Percentiles rank a stretch among this genome's conserved stretches.
Conservation (phyloP, 2,113 vertebrate species). For the Esox niger region DNA sequence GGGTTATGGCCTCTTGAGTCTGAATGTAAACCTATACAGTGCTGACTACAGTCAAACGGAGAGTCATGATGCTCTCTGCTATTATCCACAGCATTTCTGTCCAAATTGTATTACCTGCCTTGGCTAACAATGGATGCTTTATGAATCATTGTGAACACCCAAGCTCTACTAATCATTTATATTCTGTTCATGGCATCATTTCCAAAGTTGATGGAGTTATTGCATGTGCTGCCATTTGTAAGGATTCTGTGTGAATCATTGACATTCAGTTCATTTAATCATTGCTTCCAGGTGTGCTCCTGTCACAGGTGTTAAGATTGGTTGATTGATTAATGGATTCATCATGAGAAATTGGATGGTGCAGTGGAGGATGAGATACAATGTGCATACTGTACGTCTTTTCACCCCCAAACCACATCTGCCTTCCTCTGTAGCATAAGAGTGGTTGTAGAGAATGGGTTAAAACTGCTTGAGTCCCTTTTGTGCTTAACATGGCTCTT, state of each 20-base stretch:
- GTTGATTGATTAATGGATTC: not conserved
- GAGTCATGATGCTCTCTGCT: not conserved
- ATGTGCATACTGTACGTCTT: not conserved
- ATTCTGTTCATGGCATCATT: too few species aligned
- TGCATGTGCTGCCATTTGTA: too few species aligned
- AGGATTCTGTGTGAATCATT: too few species aligned
- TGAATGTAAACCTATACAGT: too few species aligned
- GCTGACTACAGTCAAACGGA: not conserved
- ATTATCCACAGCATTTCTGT: not conserved
- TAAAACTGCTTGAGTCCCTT: conserved; percentile 7
- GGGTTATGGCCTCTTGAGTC: too few species aligned
- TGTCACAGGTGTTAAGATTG: not conserved
- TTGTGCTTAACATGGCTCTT: conserved; percentile 19
- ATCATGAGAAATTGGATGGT: too few species aligned
- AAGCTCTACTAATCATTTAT: too few species aligned
- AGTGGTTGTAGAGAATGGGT: not conserved
- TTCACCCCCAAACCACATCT: not conserved
- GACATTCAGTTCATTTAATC: not conserved
- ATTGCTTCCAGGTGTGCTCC: not conserved
- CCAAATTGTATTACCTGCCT: not conserved
- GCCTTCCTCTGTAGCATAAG: not conserved
- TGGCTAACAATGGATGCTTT: not conserved
- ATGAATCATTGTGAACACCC: not conserved
- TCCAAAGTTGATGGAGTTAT: too few species aligned
- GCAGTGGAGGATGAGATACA: not conserved